Conservation (phyloP, 2,888 invertebrate species). For the Cheilosia impressa region DNA sequence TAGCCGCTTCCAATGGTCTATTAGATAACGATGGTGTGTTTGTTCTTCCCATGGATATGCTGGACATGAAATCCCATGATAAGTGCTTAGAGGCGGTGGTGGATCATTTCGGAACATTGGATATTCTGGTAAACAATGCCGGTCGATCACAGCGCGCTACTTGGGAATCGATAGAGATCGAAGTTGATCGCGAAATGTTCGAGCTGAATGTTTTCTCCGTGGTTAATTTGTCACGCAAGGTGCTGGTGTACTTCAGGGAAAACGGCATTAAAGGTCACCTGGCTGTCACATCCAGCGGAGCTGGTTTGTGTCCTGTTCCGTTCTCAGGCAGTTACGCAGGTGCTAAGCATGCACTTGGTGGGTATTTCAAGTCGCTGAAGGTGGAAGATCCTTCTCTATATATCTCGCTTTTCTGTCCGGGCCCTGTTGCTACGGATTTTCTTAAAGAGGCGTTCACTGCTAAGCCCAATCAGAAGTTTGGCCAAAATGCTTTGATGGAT, state of each 20-base stretch:
- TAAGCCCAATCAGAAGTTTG: constrained; percentile 85
- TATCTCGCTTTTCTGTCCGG: constrained; percentile 90
- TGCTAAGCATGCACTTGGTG: constrained; percentile 91
- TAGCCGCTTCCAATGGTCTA: constrained; percentile 82
- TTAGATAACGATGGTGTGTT: constrained; percentile 87
- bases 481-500: constrained; percentile 82
- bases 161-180: constrained; percentile 88
- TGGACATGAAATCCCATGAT: constrained; percentile 86
- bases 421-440: constrained; percentile 90
- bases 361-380: constrained; percentile 89
- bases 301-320: constrained; percentile 88
- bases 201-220: constrained; percentile 91
- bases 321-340: constrained; percentile 89
- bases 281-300: constrained; percentile 90
- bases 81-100: constrained; percentile 86
- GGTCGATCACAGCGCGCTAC: constrained; percentile 90
- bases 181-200: constrained; percentile 90
- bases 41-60: constrained; percentile 88
- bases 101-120: constrained; percentile 88
- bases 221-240: constrained; percentile 88
- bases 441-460: constrained; percentile 88
- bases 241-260: constrained; percentile 86
- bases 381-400: constrained; percentile 85
- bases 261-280: constrained; percentile 86
- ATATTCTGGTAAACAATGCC: constrained; percentile 92